Evolutionary conservation across 1,140 invertebrate species (phyloP), one percentile per base, ranked within the genome.

Genomic region (Acromyrmex charruanus): DNA sequence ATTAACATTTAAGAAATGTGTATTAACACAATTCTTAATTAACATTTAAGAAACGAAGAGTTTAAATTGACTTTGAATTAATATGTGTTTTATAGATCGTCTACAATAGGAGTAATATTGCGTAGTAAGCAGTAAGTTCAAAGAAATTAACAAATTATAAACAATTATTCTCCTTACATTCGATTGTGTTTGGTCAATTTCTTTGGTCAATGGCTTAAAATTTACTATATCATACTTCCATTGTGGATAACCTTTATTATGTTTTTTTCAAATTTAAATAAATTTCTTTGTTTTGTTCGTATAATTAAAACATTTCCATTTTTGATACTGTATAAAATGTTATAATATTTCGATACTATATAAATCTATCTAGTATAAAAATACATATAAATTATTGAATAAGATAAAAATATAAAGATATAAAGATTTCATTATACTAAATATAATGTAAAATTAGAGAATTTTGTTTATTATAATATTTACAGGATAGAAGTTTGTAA

Each of bases 381-480:
- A 72, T 72, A 53, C 1, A 72, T 72, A 31, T 10, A 28, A n/a
- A 35, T 2, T 35, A n/a, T 74, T 25, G 35, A n/a, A 44, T 10
- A 74, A 35, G 3, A 12, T 2, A 21, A 31, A 31, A 21, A 58
- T 51, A 51, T 16, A 51, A 31, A n/a, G 16, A 21, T 58, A 21
- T 58, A 21, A 75, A 75, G 12, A 71, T 14, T 71, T 71, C 1
- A 28, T 74, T 55, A 10, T 21, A 28, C 4, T n/a, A 5, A n/a
- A 74, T 74, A 21, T 35, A 75, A 75, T n/a, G 2, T 63, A 63
- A 77, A 77, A 61, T 25, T 16, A 77, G 2, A 35, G 7, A 59
- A 16, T 59, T 3, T 75, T 7, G 1, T 59, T 77, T 12, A 25
- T 77, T 18, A 21, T 21, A 21, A 21, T 21, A 35, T 28, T 77